A percentile compares a stretch with the other conserved stretches of the same genome.
These are phyloP conservation scores for Amiota minor DNA, from an alignment of 2,888 invertebrate genomes.

Conservation along the genomic window DNA sequence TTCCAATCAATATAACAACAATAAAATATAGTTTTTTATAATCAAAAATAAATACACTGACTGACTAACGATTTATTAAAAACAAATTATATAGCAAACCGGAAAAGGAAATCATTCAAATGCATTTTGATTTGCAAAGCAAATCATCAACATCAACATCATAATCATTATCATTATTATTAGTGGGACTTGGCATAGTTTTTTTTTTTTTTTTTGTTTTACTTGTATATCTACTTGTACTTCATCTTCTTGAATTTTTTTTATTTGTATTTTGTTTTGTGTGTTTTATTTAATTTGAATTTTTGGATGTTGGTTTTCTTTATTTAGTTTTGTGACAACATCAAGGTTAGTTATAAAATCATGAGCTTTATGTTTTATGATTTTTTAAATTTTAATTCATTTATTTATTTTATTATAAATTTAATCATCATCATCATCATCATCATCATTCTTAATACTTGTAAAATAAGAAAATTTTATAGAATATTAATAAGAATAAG, in stretches of 20 bases:
- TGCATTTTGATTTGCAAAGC: slow-evolving; percentile 34
- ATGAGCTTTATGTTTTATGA: too few species aligned
- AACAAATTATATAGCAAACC: slow-evolving; percentile 46
- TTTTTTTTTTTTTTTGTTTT: slow-evolving; percentile 6
- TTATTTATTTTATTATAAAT: too few species aligned
- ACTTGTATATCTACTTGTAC: not conserved
- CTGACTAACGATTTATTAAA: too few species aligned
- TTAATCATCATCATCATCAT: too few species aligned
- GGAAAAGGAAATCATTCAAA: slow-evolving; percentile 66
- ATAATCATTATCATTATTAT: not conserved
- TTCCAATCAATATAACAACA: slow-evolving; percentile 3
- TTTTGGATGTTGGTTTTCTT: not conserved
- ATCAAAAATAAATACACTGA: too few species aligned
- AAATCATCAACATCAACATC: too few species aligned
- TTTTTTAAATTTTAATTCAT: too few species aligned
- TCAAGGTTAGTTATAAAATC: slow-evolving; percentile 30
- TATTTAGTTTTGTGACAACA: slow-evolving; percentile 8
- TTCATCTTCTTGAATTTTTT: not conserved
- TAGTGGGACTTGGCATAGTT: not conserved
- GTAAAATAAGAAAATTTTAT: too few species aligned
- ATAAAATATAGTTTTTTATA: too few species aligned
- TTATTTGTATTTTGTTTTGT: slow-evolving; percentile 40
- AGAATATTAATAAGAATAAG: too few species aligned
- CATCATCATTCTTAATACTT: too few species aligned
- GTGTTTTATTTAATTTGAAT: not conserved